Evolutionary conservation across 1,140 invertebrate species (phyloP).

Genomic region (Calephelis virginiensis): DNA sequence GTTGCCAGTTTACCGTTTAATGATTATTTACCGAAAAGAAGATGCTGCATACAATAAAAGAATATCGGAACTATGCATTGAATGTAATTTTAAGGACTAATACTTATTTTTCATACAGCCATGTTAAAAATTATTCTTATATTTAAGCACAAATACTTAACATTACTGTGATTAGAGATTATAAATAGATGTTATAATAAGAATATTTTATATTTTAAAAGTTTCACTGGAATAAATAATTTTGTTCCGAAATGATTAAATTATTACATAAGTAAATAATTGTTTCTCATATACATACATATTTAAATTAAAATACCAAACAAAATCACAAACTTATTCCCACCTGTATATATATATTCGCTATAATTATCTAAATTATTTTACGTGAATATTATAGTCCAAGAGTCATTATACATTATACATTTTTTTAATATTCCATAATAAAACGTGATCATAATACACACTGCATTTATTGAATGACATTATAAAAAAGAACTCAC

Average conservation of each 20-base stretch:
- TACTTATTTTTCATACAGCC: not conserved
- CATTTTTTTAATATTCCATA: not conserved
- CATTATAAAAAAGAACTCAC: not conserved
- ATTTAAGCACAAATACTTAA: constrained; percentile 9
- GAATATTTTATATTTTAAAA: not conserved
- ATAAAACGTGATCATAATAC: not conserved
- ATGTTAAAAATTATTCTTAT: constrained; percentile 2
- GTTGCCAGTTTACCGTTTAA: too few species aligned
- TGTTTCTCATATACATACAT: not conserved
- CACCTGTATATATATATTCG: not conserved
- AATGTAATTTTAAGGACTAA: not conserved
- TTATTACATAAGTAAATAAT: not conserved
- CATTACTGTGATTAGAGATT: not conserved
- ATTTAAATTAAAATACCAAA: too few species aligned
- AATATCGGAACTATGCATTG: not conserved
- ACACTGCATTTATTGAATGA: not conserved
- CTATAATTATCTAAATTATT: constrained; percentile 5
- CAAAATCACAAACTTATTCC: too few species aligned
- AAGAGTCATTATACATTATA: not conserved
- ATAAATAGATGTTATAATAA: not conserved
- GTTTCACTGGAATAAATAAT: not conserved
- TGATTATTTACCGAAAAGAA: too few species aligned
- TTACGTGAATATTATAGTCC: not conserved
- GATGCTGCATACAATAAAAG: too few species aligned
- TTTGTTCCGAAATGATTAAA: too few species aligned